Evolutionary conservation across 2,888 invertebrate genomes (phyloP), one percentile per base, ranked within the genome.

Genomic region (Clostera curtula): DNA sequence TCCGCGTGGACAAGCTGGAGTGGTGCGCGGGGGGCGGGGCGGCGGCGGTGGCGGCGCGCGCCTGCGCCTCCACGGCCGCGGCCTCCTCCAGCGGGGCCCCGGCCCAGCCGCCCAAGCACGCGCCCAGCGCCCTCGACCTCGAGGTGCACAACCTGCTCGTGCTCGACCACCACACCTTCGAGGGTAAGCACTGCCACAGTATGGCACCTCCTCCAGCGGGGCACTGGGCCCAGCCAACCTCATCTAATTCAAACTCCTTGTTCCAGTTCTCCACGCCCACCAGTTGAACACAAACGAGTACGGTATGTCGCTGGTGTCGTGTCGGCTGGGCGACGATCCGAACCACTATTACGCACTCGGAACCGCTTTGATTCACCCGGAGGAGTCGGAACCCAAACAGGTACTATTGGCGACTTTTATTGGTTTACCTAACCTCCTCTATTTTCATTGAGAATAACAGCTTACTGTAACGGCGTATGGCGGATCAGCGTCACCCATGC

Each of bases 101-200:
- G 55, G 52, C 10, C 92, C 92, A 31, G 93, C 31, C 29, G 38
- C 40, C 93, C 60, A 52, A 53, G 29, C 55, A 47, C 39, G 50
- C 52, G 31, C 46, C 93, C 40, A 89, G 83, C 55, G 93, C 94
- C 0, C 91, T 93, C 59, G 97, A 97, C 75, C 88, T 95, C 7
- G 97, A 97, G 73, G 89, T 95, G 12, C 93, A 96, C 72, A 94
- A 92, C 71, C 86, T 98, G 42, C 86, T 98, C 12, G 85, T 98
- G 25, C 90, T 98, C 34, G 97, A 98, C 84, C 96, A 97, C 60
- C 96, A 98, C 72, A 98, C 97, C 0, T 98, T 98, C 70, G 97
- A 98, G 85, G 88, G 86, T 86, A 19, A 14, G 7, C 49, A 49
- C n/a, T n/a, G 49, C 38, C 49, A 53, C 30, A 50, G 10, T 48